phyloP scores from a whole-genome alignment of 2,113 vertebrate species.

The Abramis brama region DNA sequence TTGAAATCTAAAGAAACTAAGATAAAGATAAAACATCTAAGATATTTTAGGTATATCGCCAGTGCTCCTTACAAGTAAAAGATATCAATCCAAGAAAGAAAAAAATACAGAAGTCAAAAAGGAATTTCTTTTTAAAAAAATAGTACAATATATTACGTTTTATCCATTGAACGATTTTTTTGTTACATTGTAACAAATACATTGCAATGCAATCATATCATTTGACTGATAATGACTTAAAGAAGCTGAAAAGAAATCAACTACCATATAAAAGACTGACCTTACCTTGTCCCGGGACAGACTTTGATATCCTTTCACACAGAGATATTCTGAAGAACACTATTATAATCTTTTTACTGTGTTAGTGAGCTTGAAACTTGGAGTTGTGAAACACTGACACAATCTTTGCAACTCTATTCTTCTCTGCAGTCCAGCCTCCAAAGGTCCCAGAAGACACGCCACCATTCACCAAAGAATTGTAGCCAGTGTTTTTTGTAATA shows the following conservation, averaged over 20 bases:
- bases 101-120: neutral
- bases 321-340: neutral
- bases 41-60: no score
- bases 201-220: neutral
- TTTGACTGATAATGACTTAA: neutral
- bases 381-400: neutral
- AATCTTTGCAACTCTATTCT: neutral
- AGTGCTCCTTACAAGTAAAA: neutral
- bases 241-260: neutral
- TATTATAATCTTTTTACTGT: no score
- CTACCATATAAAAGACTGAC: neutral
- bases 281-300: neutral
- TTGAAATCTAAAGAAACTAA: no score
- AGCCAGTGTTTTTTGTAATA: neutral
- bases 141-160: neutral
- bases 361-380: neutral
- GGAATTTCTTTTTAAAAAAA: no score
- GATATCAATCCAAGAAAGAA: neutral
- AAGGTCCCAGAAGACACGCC: neutral
- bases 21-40: no score
- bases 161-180: no score
- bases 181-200: neutral
- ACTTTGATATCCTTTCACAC: neutral
- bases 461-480: neutral
- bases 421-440: constrained; percentile 3